Evolutionary conservation across 2,888 invertebrate genomes (phyloP), one percentile per base, ranked within the genome.

Genomic region (Ophonus ardosiacus): DNA sequence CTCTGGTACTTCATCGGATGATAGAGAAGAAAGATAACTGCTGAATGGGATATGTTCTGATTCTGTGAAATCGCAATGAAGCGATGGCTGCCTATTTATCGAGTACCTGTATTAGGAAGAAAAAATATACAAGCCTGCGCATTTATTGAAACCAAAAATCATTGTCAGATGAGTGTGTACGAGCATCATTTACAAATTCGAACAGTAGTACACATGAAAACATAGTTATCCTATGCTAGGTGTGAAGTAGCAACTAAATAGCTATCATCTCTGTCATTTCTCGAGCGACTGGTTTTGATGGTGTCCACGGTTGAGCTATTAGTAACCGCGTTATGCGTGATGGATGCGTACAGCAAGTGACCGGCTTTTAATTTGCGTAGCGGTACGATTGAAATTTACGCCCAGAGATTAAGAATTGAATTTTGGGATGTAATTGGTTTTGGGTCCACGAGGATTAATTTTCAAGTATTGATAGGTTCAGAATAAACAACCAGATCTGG

Each of bases 351-450:
- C 43, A 24, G 15, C 68, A 68, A 38, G 68, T 24, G 68, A 68
- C 68, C 40, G 68, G 68, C 40, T 68, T 68, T 31, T 24, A 68
- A 68, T 68, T 31, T 68, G 18, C 68, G 40, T 68, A 31, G 40
- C 24, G 40, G 43, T 51, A 51, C 18, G 63, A 63, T 63, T 63
- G 63, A 15, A 63, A 63, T 63, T 63, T 63, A 63, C 63, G 18
- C 63, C 21, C 71, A 43, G 15, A 74, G 71, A 74, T 43, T 74
- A 74, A 74, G 71, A 74, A 74, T 74, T 43, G 71, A 74, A 74
- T 74, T 74, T 21, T 40, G 40, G 38, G 68, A 68, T 43, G 71
- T 74, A 74, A 74, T 74, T 74, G 43, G 15, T 74, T 40, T 43
- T 74, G 71, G 71, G 17, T 21, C 10, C 15, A 10, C 43, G 43